Evolutionary conservation across 2,888 invertebrate species (phyloP).

Genomic region (Meghimatium bilineatum): DNA sequence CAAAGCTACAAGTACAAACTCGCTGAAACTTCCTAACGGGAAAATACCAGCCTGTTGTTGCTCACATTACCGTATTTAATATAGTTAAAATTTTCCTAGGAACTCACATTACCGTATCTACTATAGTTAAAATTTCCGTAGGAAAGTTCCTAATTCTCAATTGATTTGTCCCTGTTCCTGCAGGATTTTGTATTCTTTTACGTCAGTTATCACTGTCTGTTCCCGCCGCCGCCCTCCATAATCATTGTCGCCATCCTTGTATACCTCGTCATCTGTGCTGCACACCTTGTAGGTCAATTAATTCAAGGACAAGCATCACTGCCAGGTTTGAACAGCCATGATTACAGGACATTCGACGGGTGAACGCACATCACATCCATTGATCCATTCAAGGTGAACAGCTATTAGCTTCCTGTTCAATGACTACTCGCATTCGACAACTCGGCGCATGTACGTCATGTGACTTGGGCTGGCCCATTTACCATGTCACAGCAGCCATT

Average conservation of each 20-base stretch:
- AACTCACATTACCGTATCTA: too few relatives aligned
- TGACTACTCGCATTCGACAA: not conserved
- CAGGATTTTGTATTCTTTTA: too few relatives aligned
- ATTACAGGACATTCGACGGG: conserved; percentile 13
- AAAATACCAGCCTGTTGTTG: too few relatives aligned
- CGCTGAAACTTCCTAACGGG: too few relatives aligned
- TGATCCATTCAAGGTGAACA: conserved; percentile 24
- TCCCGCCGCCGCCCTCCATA: not conserved
- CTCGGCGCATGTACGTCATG: conserved; percentile 20
- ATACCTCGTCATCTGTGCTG: not conserved
- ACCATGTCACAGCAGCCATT: conserved; percentile 32
- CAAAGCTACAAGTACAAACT: too few relatives aligned
- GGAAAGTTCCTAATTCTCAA: too few relatives aligned
- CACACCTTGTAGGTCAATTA: conserved; percentile 7
- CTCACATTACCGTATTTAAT: too few relatives aligned
- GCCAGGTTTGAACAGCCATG: conserved; percentile 20
- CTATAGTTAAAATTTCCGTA: too few relatives aligned
- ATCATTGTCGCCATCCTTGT: not conserved
- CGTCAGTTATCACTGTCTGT: not conserved
- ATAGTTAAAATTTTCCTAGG: too few relatives aligned
- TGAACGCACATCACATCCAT: conserved; percentile 8
- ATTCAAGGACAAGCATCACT: not conserved
- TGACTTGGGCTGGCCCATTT: not conserved
- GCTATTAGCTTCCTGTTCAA: conserved; percentile 26
- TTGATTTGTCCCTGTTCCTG: too few relatives aligned